These are phyloP conservation scores for Prochilodus magdalenae DNA, from an alignment of 2,113 vertebrate genomes.

Conservation along the genomic window DNA sequence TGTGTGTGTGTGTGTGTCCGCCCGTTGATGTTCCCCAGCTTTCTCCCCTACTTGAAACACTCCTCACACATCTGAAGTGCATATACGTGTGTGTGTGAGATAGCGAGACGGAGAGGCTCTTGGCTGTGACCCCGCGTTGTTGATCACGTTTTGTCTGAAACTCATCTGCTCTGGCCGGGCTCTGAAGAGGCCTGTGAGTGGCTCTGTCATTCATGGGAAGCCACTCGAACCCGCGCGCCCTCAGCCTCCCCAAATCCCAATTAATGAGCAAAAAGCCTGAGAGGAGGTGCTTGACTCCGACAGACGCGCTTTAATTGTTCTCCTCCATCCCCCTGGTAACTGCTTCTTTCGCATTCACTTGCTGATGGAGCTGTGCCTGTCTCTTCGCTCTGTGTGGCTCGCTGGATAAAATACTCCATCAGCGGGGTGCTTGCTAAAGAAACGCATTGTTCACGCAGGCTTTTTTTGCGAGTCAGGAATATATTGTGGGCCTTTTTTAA, in stretches of 20 bases:
- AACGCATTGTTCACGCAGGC: background rate
- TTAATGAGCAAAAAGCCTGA: conserved; percentile 79
- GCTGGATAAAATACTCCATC: background rate
- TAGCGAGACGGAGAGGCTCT: conserved; percentile 57
- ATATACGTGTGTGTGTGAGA: conserved; percentile 62
- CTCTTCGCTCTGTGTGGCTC: conserved; percentile 1
- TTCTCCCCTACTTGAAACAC: conserved; percentile 29
- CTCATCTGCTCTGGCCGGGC: conserved; percentile 69
- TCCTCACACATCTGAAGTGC: conserved; percentile 39
- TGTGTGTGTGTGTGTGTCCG: conserved; percentile 22
- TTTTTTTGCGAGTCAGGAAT: background rate
- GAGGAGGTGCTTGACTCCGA: conserved; percentile 78
- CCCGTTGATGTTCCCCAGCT: conserved; percentile 26
- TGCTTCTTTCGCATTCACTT: conserved; percentile 69
- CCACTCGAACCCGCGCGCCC: conserved; percentile 79
- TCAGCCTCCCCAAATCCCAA: conserved; percentile 78
- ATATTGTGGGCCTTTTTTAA: background rate
- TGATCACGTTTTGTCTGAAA: conserved; percentile 79
- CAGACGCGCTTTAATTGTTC: conserved; percentile 80
- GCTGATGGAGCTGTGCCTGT: conserved; percentile 64
- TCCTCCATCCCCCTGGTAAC: conserved; percentile 76
- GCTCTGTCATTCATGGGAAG: conserved; percentile 75
- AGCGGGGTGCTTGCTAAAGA: background rate
- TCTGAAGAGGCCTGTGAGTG: conserved; percentile 67
- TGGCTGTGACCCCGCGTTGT: conserved; percentile 72